Conservation (phyloP, 1,140 invertebrate species). For the Drosophila willistoni region DNA sequence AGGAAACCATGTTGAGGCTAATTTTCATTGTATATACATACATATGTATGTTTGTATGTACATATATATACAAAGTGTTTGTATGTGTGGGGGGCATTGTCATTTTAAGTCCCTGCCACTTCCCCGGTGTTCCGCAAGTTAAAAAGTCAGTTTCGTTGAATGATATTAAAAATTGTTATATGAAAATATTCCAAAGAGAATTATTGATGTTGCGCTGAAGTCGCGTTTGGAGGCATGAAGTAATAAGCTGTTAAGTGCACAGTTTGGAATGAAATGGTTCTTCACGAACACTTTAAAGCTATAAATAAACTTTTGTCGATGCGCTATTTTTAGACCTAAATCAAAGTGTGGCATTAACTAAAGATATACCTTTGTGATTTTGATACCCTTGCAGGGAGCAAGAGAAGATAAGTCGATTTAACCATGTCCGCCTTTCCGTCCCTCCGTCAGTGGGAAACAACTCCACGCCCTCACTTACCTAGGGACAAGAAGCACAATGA, state of each 20-base stretch:
- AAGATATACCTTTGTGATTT: no score
- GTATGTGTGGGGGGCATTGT: conserved; percentile 16
- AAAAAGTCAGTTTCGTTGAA: conserved; percentile 26
- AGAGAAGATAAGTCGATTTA: no score
- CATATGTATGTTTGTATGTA: conserved; percentile 13
- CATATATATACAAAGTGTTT: neutral
- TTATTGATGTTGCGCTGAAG: neutral
- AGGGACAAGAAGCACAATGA: no score
- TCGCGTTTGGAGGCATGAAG: neutral
- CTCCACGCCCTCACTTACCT: no score
- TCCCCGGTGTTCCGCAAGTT: conserved; percentile 34
- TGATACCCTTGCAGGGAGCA: no score
- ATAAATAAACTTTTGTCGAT: no score
- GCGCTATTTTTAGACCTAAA: no score
- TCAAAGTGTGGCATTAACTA: no score
- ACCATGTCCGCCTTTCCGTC: no score
- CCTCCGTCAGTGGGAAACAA: no score
- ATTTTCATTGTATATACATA: conserved; percentile 6
- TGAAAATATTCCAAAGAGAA: conserved; percentile 1
- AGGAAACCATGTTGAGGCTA: neutral
- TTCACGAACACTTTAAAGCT: no score
- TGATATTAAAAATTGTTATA: neutral
- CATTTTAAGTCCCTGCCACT: conserved; percentile 1
- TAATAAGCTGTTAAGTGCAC: conserved; percentile 1
- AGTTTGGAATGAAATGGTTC: no score